These are phyloP conservation scores for Liopterus haemorrhoidalis DNA, from an alignment of 2,888 invertebrate species.

Conservation along the genomic window DNA sequence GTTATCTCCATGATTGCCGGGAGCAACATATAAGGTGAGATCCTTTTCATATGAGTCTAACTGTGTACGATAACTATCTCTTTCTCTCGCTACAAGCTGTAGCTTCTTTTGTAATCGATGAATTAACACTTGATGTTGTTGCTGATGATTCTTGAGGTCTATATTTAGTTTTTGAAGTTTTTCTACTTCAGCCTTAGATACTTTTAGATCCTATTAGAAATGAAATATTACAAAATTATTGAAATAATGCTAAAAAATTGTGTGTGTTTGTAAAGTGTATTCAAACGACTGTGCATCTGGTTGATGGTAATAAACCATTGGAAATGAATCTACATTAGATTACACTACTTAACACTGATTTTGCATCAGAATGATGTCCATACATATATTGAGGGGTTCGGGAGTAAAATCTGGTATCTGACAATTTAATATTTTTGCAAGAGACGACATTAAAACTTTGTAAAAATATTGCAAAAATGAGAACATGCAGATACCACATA, in stretches of 20 bases:
- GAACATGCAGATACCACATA: too few species aligned
- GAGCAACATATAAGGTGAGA: constrained; percentile 52
- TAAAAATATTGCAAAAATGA: too few species aligned
- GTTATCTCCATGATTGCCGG: constrained; percentile 28
- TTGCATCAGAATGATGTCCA: too few species aligned
- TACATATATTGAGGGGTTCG: too few species aligned
- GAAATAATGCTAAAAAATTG: not conserved
- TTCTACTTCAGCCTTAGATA: constrained; percentile 54
- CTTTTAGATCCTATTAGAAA: constrained; percentile 50
- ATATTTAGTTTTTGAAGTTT: constrained; percentile 57
- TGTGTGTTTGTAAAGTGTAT: constrained; percentile 1
- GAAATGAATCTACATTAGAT: too few species aligned
- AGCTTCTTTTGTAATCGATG: constrained; percentile 68
- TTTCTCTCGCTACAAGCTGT: constrained; percentile 60
- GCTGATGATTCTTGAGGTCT: constrained; percentile 56
- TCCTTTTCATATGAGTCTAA: constrained; percentile 80
- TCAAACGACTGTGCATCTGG: constrained; percentile 2
- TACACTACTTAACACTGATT: too few species aligned
- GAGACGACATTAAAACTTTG: too few species aligned
- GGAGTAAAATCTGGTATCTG: too few species aligned
- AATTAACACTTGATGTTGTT: constrained; percentile 63
- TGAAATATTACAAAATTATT: constrained; percentile 9
- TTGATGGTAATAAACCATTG: too few species aligned
- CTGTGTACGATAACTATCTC: constrained; percentile 75
- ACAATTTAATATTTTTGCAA: too few species aligned